phyloP scores from a whole-genome alignment of 2,797 vertebrate genomes.

The Molossus molossus region DNA sequence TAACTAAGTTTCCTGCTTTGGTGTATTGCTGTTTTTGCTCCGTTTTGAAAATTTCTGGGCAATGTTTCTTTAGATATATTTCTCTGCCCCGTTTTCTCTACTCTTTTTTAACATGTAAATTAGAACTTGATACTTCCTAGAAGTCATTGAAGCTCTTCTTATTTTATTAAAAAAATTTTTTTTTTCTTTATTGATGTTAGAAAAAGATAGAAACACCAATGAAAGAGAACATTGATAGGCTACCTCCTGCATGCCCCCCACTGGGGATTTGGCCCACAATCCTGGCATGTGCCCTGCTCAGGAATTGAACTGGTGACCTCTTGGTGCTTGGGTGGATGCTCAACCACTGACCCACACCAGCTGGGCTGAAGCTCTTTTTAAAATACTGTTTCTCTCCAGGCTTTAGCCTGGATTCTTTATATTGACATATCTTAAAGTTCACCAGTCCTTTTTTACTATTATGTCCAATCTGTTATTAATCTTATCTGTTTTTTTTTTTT shows the following conservation, averaged over 20 bases:
- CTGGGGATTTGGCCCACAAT: too few relatives aligned
- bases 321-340: too few relatives aligned
- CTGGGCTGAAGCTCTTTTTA: not conserved
- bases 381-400: not conserved
- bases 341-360: too few relatives aligned
- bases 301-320: too few relatives aligned
- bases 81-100: not conserved
- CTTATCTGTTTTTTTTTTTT: not conserved
- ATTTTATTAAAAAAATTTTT: not conserved
- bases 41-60: not conserved
- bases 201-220: too few relatives aligned
- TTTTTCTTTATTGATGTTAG: too few relatives aligned
- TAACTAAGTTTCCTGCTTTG: slow-evolving; percentile 18
- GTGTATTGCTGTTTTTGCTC: not conserved
- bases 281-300: too few relatives aligned
- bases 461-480: not conserved
- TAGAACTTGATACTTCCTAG: not conserved
- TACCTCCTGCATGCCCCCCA: too few relatives aligned
- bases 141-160: not conserved
- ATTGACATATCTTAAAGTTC: not conserved
- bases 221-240: too few relatives aligned
- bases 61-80: not conserved
- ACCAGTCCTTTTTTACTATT: not conserved
- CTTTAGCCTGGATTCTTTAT: not conserved
- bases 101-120: not conserved